phyloP scores from a whole-genome alignment of 2,888 invertebrate species.

The Synanthedon vespiformis region DNA sequence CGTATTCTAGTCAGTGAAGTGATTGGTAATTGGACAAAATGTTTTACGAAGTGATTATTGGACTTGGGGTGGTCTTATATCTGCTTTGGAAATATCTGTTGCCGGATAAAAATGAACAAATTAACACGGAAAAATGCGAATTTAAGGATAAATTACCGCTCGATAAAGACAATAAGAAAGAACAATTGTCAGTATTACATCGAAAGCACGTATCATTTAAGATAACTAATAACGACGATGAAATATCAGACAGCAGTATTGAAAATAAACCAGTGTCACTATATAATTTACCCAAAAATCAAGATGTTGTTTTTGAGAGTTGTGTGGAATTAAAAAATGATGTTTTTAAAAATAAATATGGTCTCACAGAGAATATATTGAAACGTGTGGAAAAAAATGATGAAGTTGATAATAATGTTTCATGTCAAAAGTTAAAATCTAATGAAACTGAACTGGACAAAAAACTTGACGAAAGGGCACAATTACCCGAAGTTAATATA shows the following conservation, averaged over 20 bases:
- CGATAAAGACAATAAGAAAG: not conserved
- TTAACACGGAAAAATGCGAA: slow-evolving; percentile 4
- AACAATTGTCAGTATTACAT: not conserved
- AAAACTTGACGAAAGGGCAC: not conserved
- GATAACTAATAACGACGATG: not conserved
- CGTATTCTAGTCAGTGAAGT: slow-evolving; percentile 44
- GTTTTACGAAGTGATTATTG: slow-evolving; percentile 51
- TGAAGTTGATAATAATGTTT: not conserved
- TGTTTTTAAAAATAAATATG: not conserved
- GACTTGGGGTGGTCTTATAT: slow-evolving; percentile 40
- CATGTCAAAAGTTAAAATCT: not conserved
- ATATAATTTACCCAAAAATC: not conserved
- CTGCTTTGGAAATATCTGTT: slow-evolving; percentile 48
- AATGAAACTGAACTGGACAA: not conserved
- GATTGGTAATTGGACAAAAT: slow-evolving; percentile 39
- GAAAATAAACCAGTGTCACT: not conserved
- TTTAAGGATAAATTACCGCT: not conserved
- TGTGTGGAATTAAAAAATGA: not conserved
- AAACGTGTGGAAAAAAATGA: not conserved
- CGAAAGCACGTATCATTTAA: not conserved
- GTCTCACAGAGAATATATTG: too few species aligned
- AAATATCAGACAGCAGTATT: not conserved
- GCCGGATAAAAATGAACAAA: slow-evolving; percentile 14
- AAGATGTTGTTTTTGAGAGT: not conserved
- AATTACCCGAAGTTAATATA: not conserved